These are phyloP conservation scores for Synanthedon formicaeformis DNA, from an alignment of 2,888 invertebrate genomes.

Conservation along the genomic window DNA sequence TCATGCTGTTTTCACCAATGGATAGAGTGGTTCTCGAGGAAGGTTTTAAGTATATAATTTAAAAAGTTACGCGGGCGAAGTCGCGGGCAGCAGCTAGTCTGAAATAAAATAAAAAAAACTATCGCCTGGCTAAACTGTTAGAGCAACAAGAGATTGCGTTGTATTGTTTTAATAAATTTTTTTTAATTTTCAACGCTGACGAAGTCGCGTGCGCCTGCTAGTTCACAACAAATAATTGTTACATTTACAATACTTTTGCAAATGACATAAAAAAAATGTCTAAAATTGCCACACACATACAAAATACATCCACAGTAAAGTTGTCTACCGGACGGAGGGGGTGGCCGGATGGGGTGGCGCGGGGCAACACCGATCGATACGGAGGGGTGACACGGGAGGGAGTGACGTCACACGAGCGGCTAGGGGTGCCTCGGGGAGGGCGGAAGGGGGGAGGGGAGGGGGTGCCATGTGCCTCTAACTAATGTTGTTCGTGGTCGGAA, in stretches of 20 bases:
- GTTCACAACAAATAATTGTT: background rate
- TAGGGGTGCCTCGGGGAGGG: conserved; percentile 14
- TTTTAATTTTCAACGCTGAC: too few species aligned
- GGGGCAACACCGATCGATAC: conserved; percentile 42
- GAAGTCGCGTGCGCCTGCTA: too few species aligned
- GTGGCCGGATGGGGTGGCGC: conserved; percentile 15
- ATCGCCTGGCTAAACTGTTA: too few species aligned
- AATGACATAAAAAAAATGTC: conserved; percentile 34
- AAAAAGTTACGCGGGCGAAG: too few species aligned
- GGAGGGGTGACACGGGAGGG: conserved; percentile 20
- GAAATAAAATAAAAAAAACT: too few species aligned
- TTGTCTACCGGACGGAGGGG: conserved; percentile 9
- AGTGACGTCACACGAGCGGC: conserved; percentile 47
- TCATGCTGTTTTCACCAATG: too few species aligned
- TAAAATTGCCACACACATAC: conserved; percentile 25
- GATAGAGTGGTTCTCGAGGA: too few species aligned
- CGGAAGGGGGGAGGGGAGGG: conserved; percentile 45
- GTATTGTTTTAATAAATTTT: too few species aligned
- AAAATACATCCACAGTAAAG: conserved; percentile 9
- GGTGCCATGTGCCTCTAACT: conserved; percentile 2
- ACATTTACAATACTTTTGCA: conserved; percentile 5
- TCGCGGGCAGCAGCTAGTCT: too few species aligned
- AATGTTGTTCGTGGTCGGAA: background rate
- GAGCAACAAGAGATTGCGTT: too few species aligned
- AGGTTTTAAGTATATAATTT: too few species aligned